Evolutionary conservation across 2,113 vertebrate species (phyloP), one percentile per base, ranked within the genome.

Genomic region (Oncorhynchus tshawytscha): DNA sequence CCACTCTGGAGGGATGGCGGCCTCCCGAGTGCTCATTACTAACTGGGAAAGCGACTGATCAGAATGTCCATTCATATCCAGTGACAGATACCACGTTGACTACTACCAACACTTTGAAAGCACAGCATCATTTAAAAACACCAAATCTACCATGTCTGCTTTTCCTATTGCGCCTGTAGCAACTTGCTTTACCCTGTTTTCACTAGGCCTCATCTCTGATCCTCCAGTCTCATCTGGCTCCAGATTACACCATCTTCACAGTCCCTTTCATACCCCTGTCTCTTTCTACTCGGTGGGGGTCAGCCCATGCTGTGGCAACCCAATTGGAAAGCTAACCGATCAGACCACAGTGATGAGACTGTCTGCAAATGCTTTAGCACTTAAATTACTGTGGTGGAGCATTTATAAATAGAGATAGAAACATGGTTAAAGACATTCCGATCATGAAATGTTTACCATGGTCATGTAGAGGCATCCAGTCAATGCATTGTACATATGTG

Each of bases 171-270:
- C 20, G 68, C 71, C 34, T 51, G 71, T 34, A 67, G 31, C 31
- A 73, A 77, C 75, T 76, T 77, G 65, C 16, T 64, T 83, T 81
- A 57, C 71, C 31, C 81, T 69, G 48, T 71, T 16, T 31, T 15
- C 73, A 78, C 8, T n/a, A n/a, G n/a, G 59, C n/a, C 59, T 13
- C n/a, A 24, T 66, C 57, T 80, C 80, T 68, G 54, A 15, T 48
- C 29, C 12, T 31, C 25, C 24, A 70, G 22, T n/a, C 27, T 31
- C 6, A 20, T 18, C 25, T 31, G 45, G 18, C 67, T 72, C 31
- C 29, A 62, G 18, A 22, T 62, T 16, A 22, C 59, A 57, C 54
- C 65, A 31, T 20, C 31, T 31, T 74, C 7, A 45, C 39, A 45
- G 39, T 45, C 9, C 39, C 9, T 45, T 45, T 45, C 67, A 39